Conservation (phyloP, 1,140 invertebrate genomes). For the Chironomus striatipennis region DNA sequence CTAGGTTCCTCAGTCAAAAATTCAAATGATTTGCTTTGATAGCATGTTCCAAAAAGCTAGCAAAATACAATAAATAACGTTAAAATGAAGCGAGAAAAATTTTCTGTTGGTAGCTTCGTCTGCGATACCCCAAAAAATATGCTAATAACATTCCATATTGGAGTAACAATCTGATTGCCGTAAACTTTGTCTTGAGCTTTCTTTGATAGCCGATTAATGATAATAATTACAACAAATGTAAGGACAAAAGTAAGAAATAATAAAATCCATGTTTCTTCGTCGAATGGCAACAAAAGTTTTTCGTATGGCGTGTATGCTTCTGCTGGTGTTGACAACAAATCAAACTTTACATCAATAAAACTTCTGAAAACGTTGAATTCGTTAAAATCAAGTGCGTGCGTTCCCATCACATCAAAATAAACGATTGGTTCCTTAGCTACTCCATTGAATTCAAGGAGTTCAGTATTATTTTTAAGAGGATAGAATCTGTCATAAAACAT, state of each 20-base stretch:
- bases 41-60: background rate
- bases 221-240: background rate
- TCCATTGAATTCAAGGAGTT: too few relatives aligned
- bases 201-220: background rate
- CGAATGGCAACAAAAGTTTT: background rate
- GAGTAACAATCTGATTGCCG: background rate
- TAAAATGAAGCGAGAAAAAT: background rate
- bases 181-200: background rate
- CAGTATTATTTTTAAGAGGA: too few relatives aligned
- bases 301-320: background rate
- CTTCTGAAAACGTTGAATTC: too few relatives aligned
- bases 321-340: background rate
- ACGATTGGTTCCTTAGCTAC: too few relatives aligned
- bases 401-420: too few relatives aligned
- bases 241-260: background rate
- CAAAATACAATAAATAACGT: background rate
- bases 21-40: background rate
- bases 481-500: too few relatives aligned
- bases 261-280: background rate
- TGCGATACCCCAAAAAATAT: background rate
- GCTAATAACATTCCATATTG: background rate
- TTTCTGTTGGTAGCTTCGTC: background rate
- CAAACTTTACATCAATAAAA: too few relatives aligned
- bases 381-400: too few relatives aligned
- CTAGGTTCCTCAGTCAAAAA: background rate